Percentiles rank a stretch among this genome's conserved stretches.
phyloP scores from a whole-genome alignment of 1,140 invertebrate species.

The Brachionus calyciflorus region DNA sequence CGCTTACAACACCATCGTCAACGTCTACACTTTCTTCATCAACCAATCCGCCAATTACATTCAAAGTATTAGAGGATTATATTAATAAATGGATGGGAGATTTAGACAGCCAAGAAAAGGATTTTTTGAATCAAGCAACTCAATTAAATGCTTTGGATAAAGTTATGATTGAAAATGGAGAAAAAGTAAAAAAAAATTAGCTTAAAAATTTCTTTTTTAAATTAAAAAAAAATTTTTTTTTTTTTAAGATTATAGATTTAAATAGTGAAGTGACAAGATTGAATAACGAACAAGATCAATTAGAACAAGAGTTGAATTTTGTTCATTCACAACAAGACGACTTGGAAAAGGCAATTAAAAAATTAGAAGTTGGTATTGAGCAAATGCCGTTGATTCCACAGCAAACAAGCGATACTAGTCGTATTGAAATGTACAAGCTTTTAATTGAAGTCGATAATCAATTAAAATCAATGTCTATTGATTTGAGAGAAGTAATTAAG shows the following conservation, averaged over 20 bases:
- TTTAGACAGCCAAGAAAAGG: conserved; percentile 85
- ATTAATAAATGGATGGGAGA: conserved; percentile 94
- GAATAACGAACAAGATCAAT: conserved; percentile 79
- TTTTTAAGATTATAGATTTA: conserved; percentile 71
- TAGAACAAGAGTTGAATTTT: conserved; percentile 91
- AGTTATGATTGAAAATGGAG: conserved; percentile 81
- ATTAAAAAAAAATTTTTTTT: conserved; percentile 31
- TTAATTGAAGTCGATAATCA: conserved; percentile 47
- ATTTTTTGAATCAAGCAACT: conserved; percentile 86
- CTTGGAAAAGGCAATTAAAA: conserved; percentile 77
- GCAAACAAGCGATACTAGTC: conserved; percentile 44
- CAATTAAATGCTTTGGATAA: conserved; percentile 92
- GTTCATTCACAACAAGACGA: conserved; percentile 86
- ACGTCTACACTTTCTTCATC: too few species aligned
- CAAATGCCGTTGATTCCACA: conserved; percentile 58
- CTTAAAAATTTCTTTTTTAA: not conserved
- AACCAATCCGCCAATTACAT: conserved; percentile 66
- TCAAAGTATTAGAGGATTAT: conserved; percentile 81
- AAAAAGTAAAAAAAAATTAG: conserved; percentile 65
- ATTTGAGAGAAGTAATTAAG: conserved; percentile 29
- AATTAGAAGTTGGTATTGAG: conserved; percentile 74
- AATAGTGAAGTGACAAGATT: conserved; percentile 80
- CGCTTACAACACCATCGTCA: not conserved
- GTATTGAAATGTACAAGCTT: conserved; percentile 46
- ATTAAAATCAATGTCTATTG: conserved; percentile 31